Base-by-base conservation (phyloP, 2,113 vertebrate species). In the Tragulus kanchil region DNA sequence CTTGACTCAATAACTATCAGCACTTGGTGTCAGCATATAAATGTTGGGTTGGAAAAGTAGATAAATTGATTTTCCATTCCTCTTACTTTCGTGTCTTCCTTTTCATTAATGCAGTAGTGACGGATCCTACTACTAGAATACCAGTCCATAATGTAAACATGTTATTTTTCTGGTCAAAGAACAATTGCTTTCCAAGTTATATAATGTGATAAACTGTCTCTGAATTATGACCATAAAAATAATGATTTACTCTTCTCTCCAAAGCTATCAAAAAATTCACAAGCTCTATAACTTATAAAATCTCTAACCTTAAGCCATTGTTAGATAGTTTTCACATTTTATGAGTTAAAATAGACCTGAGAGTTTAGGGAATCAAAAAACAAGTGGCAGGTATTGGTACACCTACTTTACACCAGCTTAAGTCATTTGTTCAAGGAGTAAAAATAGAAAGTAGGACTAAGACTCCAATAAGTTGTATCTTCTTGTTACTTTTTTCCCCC, bases 1-100 rank as follows among this genome's bases (percentile, higher is more conserved):
- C 92, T 93, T 96, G 77, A 96, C 95, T 98, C 97, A 95, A 82
- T 95, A 97, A 95, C 98, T 97, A 95, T 95, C 94, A 96, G 96
- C 90, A 85, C 62, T 84, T 71, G 17, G 94, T 94, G 89, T 83
- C 79, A 79, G 95, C 96, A 89, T 97, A 90, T 94, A 94, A 97
- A 95, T 97, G 96, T 97, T 97, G 3, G 96, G 92, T 89, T 98
- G 98, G 92, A 91, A 96, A 97, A 95, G 73, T 61, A 98, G 97
- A 77, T 93, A 36, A 95, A 95, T 94, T 97, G 97, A 97, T 98
- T 98, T 98, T 97, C 93, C 85, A 92, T 97, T 94, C 65, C 87
- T 93, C 69, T 92, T 85, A 50, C 77, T 91, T 13, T 82, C 82
- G 94, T 64, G 50, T 4, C 2, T 90, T 96, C 92, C 78, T 93